A percentile compares a stretch with the other conserved stretches of the same genome.
phyloP scores from a whole-genome alignment of 2,113 vertebrate species.

The Melanotaenia duboulayi region DNA sequence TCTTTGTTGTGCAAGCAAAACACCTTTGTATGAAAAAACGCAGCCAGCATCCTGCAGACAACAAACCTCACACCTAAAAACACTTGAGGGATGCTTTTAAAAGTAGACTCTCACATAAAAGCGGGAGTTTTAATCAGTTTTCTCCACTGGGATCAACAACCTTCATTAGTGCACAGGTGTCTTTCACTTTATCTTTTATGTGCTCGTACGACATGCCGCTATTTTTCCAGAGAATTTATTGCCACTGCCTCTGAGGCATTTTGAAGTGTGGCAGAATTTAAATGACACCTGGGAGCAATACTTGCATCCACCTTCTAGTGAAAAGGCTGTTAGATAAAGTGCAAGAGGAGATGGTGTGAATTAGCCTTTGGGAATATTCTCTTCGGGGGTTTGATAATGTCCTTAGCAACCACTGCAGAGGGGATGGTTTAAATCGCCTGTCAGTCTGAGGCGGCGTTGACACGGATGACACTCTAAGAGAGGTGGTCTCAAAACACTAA shows the following conservation, averaged over 20 bases:
- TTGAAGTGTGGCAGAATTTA: slow-evolving; percentile 42
- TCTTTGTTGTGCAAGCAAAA: slow-evolving; percentile 41
- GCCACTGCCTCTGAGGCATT: slow-evolving; percentile 14
- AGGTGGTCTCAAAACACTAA: slow-evolving; percentile 50
- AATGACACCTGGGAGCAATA: slow-evolving; percentile 44
- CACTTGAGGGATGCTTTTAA: slow-evolving; percentile 2
- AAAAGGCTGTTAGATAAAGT: slow-evolving; percentile 44
- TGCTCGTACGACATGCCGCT: neutral
- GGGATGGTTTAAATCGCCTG: slow-evolving; percentile 33
- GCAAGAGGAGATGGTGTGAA: slow-evolving; percentile 35
- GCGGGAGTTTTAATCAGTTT: neutral
- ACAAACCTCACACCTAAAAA: slow-evolving; percentile 30
- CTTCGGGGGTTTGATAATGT: slow-evolving; percentile 46
- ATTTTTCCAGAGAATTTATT: slow-evolving; percentile 6
- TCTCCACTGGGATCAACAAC: slow-evolving; percentile 10
- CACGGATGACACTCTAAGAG: slow-evolving; percentile 36
- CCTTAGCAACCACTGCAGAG: slow-evolving; percentile 49
- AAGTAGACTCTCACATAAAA: slow-evolving; percentile 9
- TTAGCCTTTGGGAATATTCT: slow-evolving; percentile 56
- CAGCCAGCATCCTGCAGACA: neutral
- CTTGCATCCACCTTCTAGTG: slow-evolving; percentile 14
- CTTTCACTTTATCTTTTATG: neutral
- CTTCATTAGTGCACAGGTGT: slow-evolving; percentile 35
- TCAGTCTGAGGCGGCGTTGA: slow-evolving; percentile 41
- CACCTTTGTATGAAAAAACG: slow-evolving; percentile 26